Base-by-base conservation (phyloP, 2,113 vertebrate species). In the Myrmophylax atrothorax region DNA sequence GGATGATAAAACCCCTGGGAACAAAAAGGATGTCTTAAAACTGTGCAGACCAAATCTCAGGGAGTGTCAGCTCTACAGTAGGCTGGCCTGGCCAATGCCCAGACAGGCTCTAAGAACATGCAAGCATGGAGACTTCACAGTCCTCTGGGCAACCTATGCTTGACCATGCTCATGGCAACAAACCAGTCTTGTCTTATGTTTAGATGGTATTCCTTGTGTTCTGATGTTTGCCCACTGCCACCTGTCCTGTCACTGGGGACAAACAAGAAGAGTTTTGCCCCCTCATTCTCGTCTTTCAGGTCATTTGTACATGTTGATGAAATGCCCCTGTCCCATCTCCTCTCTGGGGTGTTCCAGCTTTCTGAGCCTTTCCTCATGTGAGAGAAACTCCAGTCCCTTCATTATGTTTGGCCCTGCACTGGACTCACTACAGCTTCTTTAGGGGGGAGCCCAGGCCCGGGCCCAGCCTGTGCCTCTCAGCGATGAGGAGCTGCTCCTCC, bases 121-220 rank as follows among this genome's bases (percentile, higher is more conserved):
- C 22, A 37, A 33, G 33, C 14, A 75, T 3, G 9, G 29, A 75
- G 19, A 17, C 6, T 42, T 66, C 31, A n/a, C 3, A 10, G 10
- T 37, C 26, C 20, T 42, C 33, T 31, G 66, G 23, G 22, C 6
- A 74, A 63, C 10, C 16, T 6, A 33, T 33, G 37, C 19, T 37
- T 46, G 22, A 67, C 10, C 7, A 42, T 7, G 4, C 1, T 19
- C 12, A 15, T 0, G 9, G 9, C 6, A 64, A 58, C 3, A 5
- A 35, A 59, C 12, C 0, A 1, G 1, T n/a, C 55, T 23, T 19
- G 10, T 20, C 10, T n/a, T 29, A 15, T 0, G 2, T 16, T 66
- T 55, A 67, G 44, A 37, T 1, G 19, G 42, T 0, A 3, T 35
- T 55, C 12, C 8, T 18, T 37, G 7, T 18, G 16, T 23, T 72